Evolutionary conservation across 2,888 invertebrate genomes (phyloP), one percentile per base, ranked within the genome.

Genomic region (Rhodophaea formosa): DNA sequence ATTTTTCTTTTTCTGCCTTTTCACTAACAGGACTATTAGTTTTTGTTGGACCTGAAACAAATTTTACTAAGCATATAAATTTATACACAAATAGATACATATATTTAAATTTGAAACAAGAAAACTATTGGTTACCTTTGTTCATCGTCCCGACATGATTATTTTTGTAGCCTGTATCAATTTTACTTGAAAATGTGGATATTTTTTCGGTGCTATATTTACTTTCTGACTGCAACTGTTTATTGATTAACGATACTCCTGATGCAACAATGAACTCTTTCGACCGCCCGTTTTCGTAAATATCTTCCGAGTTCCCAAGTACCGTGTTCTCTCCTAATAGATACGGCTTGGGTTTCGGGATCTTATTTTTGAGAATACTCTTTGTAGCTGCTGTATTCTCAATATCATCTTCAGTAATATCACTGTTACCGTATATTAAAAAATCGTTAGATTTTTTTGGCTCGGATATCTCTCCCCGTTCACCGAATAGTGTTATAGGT

Each of bases 351-450:
- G 95, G 95, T 78, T 95, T 95, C 45, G 94, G 88, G 53, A 95
- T 94, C 84, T 94, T 95, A 72, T 95, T 95, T 84, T 95, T 95
- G 72, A 95, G 88, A 82, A 95, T 95, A 70, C 95, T 94, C 70
- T 94, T 93, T 75, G 94, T 93, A 76, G 92, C 88, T 86, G 89
- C 86, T 70, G 84, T 85, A 89, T 86, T 88, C 85, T 91, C 91
- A 56, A 10, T 39, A 49, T 56, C 56, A 71, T 88, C 88, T 82
- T 75, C 92, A 85, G 68, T 86, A 70, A 69, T 63, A 60, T 85
- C 86, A 68, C 64, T 71, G 57, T 65, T 70, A 58, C 59, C 72
- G 57, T 68, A 64, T 65, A 62, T 75, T 29, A 68, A 61, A 61
- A 69, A 65, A 59, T 74, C 69, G 15, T 65, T 62, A 49, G 61